Evolutionary conservation across 2,113 vertebrate genomes (phyloP).

Genomic region (Melospiza melodia): DNA sequence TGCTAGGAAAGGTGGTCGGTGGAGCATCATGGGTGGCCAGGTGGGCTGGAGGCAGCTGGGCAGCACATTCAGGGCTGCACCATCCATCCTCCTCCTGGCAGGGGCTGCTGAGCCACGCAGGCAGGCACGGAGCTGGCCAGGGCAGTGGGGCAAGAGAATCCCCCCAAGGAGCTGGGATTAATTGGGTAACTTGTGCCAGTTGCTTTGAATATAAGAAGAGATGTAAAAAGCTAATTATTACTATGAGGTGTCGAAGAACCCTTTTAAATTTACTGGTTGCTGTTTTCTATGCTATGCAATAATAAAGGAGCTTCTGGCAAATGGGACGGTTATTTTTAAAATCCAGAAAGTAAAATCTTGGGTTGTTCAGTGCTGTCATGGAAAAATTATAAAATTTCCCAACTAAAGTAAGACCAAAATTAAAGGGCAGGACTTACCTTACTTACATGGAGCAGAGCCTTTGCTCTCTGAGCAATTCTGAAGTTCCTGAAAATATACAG

Average conservation of each 20-base stretch:
- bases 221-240: not conserved
- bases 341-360: not conserved
- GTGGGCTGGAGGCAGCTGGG: not conserved
- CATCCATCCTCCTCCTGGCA: not conserved
- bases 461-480: not conserved
- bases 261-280: not conserved
- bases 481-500: not conserved
- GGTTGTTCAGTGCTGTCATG: not conserved
- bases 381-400: not conserved
- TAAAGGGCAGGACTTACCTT: not conserved
- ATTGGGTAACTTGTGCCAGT: not conserved
- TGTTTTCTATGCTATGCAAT: not conserved
- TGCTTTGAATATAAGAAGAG: not conserved
- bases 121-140: rapidly evolving
- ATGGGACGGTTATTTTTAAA: not conserved
- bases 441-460: not conserved
- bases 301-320: not conserved
- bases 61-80: rapidly evolving
- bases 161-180: not conserved
- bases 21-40: not conserved
- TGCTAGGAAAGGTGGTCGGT: not conserved
- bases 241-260: not conserved
- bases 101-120: rapidly evolving
- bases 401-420: not conserved
- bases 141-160: not conserved